These are phyloP conservation scores for Coptotermes formosanus DNA, from an alignment of 1,140 invertebrate species.

Conservation along the genomic window DNA sequence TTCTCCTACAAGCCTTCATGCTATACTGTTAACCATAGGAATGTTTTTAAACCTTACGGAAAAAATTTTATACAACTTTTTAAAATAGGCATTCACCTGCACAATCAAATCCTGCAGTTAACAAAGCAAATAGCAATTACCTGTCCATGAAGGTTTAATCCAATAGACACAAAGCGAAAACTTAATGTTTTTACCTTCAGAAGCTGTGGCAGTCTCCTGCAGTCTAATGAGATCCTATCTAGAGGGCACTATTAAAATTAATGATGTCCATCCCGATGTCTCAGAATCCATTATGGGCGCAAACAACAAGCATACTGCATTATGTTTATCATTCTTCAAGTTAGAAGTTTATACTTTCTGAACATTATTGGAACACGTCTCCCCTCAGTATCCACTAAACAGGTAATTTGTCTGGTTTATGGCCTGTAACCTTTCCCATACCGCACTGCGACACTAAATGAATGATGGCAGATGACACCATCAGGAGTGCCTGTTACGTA, in stretches of 20 bases:
- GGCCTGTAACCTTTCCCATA: background rate
- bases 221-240: background rate
- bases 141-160: background rate
- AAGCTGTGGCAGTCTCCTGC: background rate
- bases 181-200: background rate
- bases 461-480: background rate
- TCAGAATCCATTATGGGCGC: background rate
- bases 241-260: background rate
- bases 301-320: background rate
- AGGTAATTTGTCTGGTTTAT: background rate
- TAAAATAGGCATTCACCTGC: background rate
- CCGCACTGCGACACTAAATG: background rate
- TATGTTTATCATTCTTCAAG: background rate
- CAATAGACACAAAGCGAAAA: background rate
- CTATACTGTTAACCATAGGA: no score
- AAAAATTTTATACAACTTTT: no score
- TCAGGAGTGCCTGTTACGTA: background rate
- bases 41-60: no score
- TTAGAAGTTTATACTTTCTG: background rate
- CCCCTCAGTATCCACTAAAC: background rate
- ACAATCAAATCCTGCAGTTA: background rate
- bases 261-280: constrained; percentile 1
- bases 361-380: background rate
- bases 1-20: no score
- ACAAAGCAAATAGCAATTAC: background rate